Evolutionary conservation across 2,888 invertebrate genomes (phyloP).

Genomic region (Autographa pulchrina): DNA sequence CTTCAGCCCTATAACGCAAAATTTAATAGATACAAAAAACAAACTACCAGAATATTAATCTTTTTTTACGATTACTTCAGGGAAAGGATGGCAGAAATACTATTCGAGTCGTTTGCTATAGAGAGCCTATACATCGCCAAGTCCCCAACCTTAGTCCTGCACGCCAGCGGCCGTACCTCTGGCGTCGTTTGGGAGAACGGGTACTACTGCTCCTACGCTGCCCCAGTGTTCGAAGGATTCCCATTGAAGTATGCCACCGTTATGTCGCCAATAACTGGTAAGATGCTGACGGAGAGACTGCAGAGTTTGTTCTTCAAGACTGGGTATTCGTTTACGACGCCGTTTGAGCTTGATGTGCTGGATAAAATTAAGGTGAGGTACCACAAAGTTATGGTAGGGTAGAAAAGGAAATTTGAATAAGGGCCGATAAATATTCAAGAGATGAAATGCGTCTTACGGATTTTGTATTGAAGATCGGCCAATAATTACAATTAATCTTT

Average conservation of each 20-base stretch:
- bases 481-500: too few species aligned
- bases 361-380: slow-evolving; percentile 96
- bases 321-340: slow-evolving; percentile 96
- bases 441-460: too few species aligned
- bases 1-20: too few species aligned
- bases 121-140: slow-evolving; percentile 84
- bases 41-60: too few species aligned
- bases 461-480: too few species aligned
- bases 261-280: slow-evolving; percentile 95
- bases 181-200: slow-evolving; percentile 88
- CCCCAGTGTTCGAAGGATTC: slow-evolving; percentile 91
- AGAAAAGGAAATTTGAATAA: too few species aligned
- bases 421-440: too few species aligned
- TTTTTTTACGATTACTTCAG: slow-evolving; percentile 72
- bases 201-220: slow-evolving; percentile 81
- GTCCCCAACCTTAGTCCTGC: slow-evolving; percentile 82
- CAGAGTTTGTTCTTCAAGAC: slow-evolving; percentile 95
- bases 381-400: too few species aligned
- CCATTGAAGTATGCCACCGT: slow-evolving; percentile 95
- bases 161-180: slow-evolving; percentile 87
- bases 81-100: slow-evolving; percentile 89
- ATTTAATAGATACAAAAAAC: too few species aligned
- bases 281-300: slow-evolving; percentile 93
- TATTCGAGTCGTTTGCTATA: slow-evolving; percentile 90
- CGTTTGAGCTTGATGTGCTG: slow-evolving; percentile 95